Base-by-base conservation (phyloP, 2,113 vertebrate genomes). In the Pao palembangensis region DNA sequence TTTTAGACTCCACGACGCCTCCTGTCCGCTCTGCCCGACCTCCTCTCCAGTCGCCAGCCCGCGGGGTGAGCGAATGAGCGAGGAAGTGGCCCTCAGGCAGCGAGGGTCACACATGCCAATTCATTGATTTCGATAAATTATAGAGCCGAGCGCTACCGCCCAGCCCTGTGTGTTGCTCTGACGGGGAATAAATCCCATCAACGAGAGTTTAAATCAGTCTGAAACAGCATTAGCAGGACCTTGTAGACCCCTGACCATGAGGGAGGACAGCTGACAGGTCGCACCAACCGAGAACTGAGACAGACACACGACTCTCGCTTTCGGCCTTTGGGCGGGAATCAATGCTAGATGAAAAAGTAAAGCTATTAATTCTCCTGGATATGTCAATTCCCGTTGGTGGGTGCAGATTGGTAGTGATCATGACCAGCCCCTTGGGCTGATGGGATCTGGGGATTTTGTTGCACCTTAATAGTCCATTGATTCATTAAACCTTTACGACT, bases 291-390 rank as follows among this genome's bases (percentile, higher is more conserved):
- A 73, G 46, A 84, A 74, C 80, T 78, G 71, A 84, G 76, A 67
- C 67, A 71, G 64, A 78, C 17, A 5, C 61, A 72, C 66, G 38
- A 54, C 74, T 82, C 75, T 70, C 58, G 67, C 64, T 70, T 71
- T 80, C 73, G 78, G 82, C 79, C 85, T 69, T 59, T 51, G 31
- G 69, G 79, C 57, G 52, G 48, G 66, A 78, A 87, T 88, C 83
- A 82, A 81, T 87, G 76, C 56, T 61, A 61, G 66, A 61, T 73
- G 62, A 71, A 81, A 82, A 82, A 74, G 64, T 71, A 67, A 77
- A 75, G 77, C 81, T 66, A 86, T 86, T 86, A 78, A 81, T 87
- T 88, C 81, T 77, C 50, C 78, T 56, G 63, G 73, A 84, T 85
- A 71, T 79, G 82, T 88, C 86, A 87, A 83, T 88, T 87, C 81